Conservation (phyloP, 2,797 vertebrate genomes). For the Acropternis orthonyx region DNA sequence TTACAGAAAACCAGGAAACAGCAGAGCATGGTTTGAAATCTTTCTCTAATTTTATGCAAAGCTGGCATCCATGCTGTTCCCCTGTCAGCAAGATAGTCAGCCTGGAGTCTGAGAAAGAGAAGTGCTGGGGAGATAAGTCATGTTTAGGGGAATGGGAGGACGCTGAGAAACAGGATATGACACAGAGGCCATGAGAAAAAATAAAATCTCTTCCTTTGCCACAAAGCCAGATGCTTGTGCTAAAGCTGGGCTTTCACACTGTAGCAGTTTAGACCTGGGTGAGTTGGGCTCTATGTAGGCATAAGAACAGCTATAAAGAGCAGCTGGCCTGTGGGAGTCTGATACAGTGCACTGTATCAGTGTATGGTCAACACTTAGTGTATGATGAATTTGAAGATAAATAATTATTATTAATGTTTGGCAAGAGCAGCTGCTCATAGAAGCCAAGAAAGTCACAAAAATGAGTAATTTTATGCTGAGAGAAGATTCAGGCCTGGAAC, state of each 20-base stretch:
- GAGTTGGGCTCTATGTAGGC: neutral
- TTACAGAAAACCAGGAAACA: neutral
- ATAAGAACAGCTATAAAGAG: neutral
- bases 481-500: conserved; percentile 19
- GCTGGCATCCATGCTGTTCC: neutral
- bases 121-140: conserved; percentile 50
- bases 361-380: neutral
- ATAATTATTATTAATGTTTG: neutral
- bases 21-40: neutral
- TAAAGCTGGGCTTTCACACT: neutral
- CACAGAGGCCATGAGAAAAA: conserved; percentile 62
- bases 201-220: neutral
- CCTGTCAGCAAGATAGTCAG: neutral
- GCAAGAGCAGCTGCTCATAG: neutral
- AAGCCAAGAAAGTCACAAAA: neutral
- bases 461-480: conserved; percentile 29
- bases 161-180: conserved; percentile 59
- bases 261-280: neutral
- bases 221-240: neutral
- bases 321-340: neutral
- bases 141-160: conserved; percentile 40
- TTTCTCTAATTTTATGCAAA: neutral
- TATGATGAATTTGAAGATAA: neutral
- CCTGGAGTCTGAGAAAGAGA: conserved; percentile 26
- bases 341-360: too few species aligned